Evolutionary conservation across 2,797 vertebrate genomes (phyloP).

Genomic region (Characodon lateralis): DNA sequence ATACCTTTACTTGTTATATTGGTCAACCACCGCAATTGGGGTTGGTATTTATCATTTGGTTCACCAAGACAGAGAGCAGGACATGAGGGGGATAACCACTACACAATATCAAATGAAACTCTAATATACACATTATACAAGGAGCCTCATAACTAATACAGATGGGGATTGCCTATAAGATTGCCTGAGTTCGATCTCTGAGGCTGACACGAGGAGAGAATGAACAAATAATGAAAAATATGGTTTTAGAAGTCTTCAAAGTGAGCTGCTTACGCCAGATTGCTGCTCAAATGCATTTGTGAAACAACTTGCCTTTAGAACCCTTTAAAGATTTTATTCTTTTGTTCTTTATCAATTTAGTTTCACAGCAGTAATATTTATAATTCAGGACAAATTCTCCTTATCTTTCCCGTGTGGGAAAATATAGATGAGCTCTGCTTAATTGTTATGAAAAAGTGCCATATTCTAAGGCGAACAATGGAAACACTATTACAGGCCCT

Average conservation of each 20-base stretch:
- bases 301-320: slow-evolving; percentile 62
- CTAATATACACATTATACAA: slow-evolving; percentile 56
- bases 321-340: slow-evolving; percentile 38
- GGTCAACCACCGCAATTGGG: neutral
- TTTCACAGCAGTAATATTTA: slow-evolving; percentile 72
- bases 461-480: slow-evolving; percentile 74
- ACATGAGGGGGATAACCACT: slow-evolving; percentile 17
- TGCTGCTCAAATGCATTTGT: slow-evolving; percentile 66
- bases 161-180: slow-evolving; percentile 55
- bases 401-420: slow-evolving; percentile 66
- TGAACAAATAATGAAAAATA: slow-evolving; percentile 51
- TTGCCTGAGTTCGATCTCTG: slow-evolving; percentile 36
- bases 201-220: slow-evolving; percentile 30
- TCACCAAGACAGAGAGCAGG: slow-evolving; percentile 34
- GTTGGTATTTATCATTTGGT: slow-evolving; percentile 35
- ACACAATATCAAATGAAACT: slow-evolving; percentile 31
- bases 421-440: slow-evolving; percentile 66
- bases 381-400: slow-evolving; percentile 66
- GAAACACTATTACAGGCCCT: slow-evolving; percentile 77
- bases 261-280: slow-evolving; percentile 63
- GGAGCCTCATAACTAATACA: slow-evolving; percentile 58
- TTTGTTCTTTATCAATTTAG: slow-evolving; percentile 71
- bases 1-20: neutral
- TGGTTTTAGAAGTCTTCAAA: slow-evolving; percentile 60
- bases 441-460: slow-evolving; percentile 63